These are phyloP conservation scores for Rhineura floridana DNA, from an alignment of 2,113 vertebrate genomes.

Conservation along the genomic window DNA sequence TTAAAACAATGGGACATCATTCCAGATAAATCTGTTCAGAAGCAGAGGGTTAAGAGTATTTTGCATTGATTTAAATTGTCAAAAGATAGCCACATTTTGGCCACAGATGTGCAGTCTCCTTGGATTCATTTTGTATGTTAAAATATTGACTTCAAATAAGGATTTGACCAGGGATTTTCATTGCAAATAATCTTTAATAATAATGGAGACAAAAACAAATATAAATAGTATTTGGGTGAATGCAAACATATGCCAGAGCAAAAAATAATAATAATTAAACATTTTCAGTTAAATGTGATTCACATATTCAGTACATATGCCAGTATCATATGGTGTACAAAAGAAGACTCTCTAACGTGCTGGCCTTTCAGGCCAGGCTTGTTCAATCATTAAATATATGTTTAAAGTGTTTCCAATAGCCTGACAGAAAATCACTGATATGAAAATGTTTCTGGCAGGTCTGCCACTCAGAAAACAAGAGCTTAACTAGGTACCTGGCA, in stretches of 20 bases:
- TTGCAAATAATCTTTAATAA: constrained; percentile 33
- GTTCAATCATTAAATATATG: constrained; percentile 25
- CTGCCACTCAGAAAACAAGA: constrained; percentile 20
- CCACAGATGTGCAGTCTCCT: background rate
- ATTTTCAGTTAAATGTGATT: constrained; percentile 27
- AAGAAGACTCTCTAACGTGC: constrained; percentile 29
- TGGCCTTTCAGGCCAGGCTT: background rate
- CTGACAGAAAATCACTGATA: constrained; percentile 12
- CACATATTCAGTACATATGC: background rate
- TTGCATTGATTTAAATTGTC: background rate
- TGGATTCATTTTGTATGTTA: constrained; percentile 14
- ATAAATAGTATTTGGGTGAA: constrained; percentile 2
- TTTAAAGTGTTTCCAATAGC: constrained; percentile 17
- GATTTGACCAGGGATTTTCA: constrained; percentile 11
- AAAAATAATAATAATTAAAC: background rate
- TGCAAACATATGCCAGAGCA: constrained; percentile 13
- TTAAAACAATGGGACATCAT: too few species aligned
- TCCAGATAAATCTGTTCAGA: too few species aligned
- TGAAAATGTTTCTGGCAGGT: background rate
- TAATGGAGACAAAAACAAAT: constrained; percentile 29
- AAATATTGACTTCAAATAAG: constrained; percentile 35
- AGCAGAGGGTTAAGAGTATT: background rate
- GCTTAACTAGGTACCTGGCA: background rate
- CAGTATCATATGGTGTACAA: constrained; percentile 23
- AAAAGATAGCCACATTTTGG: background rate